These are phyloP conservation scores for Todiramphus chloris DNA, from an alignment of 2,113 vertebrate genomes.

Conservation along the genomic window DNA sequence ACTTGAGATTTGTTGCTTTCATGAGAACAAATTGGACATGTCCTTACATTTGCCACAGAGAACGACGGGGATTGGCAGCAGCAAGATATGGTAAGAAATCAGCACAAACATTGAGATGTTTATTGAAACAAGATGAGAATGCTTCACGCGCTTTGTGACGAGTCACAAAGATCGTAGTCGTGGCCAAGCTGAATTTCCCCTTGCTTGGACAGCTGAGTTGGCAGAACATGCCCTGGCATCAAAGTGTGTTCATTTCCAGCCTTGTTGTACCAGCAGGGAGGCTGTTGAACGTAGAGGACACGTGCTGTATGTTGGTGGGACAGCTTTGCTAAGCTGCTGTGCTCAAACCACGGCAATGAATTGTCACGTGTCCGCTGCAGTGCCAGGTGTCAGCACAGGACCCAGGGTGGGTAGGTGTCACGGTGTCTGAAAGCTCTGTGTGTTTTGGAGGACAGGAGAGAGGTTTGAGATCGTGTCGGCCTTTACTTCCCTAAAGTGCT, in stretches of 20 bases:
- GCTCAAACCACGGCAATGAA: not conserved
- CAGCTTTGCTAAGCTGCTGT: not conserved
- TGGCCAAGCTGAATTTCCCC: not conserved
- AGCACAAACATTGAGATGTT: not conserved
- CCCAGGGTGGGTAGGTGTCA: not conserved
- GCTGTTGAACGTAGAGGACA: not conserved
- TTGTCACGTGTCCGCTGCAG: fast-evolving
- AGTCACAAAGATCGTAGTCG: not conserved
- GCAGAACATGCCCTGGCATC: not conserved
- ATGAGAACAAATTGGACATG: not conserved
- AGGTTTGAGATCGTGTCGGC: not conserved
- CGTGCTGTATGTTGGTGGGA: not conserved
- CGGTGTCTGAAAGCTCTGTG: not conserved
- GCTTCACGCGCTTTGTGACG: not conserved
- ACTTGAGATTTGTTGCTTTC: not conserved
- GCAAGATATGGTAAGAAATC: not conserved
- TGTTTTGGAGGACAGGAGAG: not conserved
- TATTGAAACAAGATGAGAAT: not conserved
- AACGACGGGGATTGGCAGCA: not conserved
- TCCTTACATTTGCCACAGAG: not conserved
- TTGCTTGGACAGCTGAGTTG: not conserved
- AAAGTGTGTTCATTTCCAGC: not conserved
- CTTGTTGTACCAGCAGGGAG: not conserved
- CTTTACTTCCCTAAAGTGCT: not conserved
- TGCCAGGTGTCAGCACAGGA: not conserved